Conservation (phyloP, 2,888 invertebrate species). For the Megaustenia siamemsis region DNA sequence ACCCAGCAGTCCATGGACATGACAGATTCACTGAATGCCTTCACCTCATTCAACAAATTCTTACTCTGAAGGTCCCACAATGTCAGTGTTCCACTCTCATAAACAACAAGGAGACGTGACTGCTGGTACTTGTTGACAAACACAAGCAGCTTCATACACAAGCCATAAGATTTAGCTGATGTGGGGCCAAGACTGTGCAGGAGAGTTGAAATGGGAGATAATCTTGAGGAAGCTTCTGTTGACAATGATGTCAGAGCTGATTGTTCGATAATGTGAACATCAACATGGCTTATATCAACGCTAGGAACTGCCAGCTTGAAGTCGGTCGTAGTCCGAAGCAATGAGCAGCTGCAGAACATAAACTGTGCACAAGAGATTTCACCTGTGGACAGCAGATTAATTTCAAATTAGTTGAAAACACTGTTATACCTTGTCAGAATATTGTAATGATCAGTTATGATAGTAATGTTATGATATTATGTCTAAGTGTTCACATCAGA, state of each 20-base stretch:
- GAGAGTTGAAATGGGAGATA: neutral
- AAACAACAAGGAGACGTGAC: conserved; percentile 64
- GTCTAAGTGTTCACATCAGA: no score
- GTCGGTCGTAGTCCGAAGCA: conserved; percentile 4
- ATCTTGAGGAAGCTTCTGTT: conserved; percentile 38
- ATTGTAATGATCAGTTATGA: no score
- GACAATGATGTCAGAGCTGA: neutral
- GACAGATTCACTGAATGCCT: conserved; percentile 64
- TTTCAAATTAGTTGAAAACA: no score
- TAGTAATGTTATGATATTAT: no score
- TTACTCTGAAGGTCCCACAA: conserved; percentile 66
- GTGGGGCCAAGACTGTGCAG: conserved; percentile 38
- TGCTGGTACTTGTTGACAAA: neutral
- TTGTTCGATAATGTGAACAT: conserved; percentile 58
- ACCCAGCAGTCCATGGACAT: conserved; percentile 67
- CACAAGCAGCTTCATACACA: conserved; percentile 68
- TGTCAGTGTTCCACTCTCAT: conserved; percentile 71
- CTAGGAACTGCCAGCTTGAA: conserved; percentile 62
- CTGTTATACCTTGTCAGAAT: no score
- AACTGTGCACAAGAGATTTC: conserved; percentile 54
- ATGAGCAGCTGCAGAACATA: conserved; percentile 59
- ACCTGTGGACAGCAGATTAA: conserved; percentile 52
- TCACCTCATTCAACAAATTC: conserved; percentile 57
- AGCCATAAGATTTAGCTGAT: conserved; percentile 58
- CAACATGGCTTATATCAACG: conserved; percentile 61